phyloP scores from a whole-genome alignment of 1,140 invertebrate species.

The Pteromalus puparum region DNA sequence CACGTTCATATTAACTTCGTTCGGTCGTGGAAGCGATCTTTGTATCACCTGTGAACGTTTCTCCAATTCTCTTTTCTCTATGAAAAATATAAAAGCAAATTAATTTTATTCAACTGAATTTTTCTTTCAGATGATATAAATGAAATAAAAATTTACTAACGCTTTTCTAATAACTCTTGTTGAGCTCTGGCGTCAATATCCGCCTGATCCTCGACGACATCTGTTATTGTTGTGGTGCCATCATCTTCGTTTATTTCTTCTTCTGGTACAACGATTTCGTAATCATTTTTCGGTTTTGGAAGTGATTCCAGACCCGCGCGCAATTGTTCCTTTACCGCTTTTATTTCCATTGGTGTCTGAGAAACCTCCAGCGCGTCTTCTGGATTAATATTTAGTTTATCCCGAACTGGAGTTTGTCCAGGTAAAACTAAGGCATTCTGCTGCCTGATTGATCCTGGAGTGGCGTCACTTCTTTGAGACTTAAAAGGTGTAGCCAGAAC shows the following conservation, averaged over 20 bases:
- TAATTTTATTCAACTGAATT: constrained; percentile 19
- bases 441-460: constrained; percentile 66
- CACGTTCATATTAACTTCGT: constrained; percentile 89
- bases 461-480: constrained; percentile 73
- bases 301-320: constrained; percentile 85
- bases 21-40: constrained; percentile 90
- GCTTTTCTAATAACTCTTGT: constrained; percentile 79
- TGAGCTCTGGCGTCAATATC: constrained; percentile 88
- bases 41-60: constrained; percentile 93
- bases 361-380: constrained; percentile 85
- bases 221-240: constrained; percentile 66
- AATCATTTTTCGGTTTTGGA: constrained; percentile 96
- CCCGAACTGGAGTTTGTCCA: constrained; percentile 84
- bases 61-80: constrained; percentile 81
- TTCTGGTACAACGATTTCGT: constrained; percentile 98
- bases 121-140: not conserved
- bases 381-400: constrained; percentile 96
- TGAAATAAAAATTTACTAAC: constrained; percentile 67
- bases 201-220: constrained; percentile 88
- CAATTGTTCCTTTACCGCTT: constrained; percentile 85
- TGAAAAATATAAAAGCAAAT: constrained; percentile 48
- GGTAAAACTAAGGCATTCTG: constrained; percentile 67
- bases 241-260: constrained; percentile 82
- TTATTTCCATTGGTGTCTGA: constrained; percentile 83
- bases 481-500: constrained; percentile 95